Evolutionary conservation across 2,888 invertebrate genomes (phyloP).

Genomic region (Callimorpha dominula): DNA sequence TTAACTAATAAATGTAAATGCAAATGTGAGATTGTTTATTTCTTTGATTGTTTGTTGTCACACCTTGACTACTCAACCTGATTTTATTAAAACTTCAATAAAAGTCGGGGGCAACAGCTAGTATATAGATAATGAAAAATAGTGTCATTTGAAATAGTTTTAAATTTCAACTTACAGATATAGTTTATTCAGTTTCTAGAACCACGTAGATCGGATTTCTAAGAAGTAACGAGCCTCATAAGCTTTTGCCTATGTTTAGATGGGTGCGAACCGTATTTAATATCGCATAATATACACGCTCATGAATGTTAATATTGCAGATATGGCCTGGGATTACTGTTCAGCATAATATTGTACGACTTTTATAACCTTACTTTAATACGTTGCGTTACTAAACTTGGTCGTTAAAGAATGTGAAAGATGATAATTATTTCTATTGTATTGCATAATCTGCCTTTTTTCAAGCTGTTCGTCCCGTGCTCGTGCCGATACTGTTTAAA

Average conservation of each 20-base stretch:
- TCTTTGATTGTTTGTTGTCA: too few relatives aligned
- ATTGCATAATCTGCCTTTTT: neutral
- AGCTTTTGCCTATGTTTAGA: slow-evolving; percentile 43
- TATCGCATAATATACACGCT: slow-evolving; percentile 46
- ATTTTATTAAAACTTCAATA: too few relatives aligned
- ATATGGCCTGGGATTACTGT: slow-evolving; percentile 35
- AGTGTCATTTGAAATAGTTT: neutral
- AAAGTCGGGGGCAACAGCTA: too few relatives aligned
- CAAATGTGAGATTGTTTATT: too few relatives aligned
- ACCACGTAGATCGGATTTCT: slow-evolving; percentile 20
- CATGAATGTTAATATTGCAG: slow-evolving; percentile 50
- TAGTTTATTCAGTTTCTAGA: neutral
- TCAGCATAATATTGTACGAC: slow-evolving; percentile 24
- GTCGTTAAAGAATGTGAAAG: neutral
- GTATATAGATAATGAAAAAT: too few relatives aligned
- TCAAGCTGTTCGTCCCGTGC: neutral
- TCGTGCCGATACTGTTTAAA: neutral
- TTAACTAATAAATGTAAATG: too few relatives aligned
- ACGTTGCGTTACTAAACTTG: slow-evolving; percentile 2
- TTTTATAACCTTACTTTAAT: slow-evolving; percentile 34
- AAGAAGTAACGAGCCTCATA: slow-evolving; percentile 48
- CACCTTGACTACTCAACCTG: too few relatives aligned
- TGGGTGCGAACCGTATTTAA: slow-evolving; percentile 38
- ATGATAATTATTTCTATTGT: neutral
- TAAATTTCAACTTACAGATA: neutral